Conservation (phyloP, 2,113 vertebrate species). For the Psittacula cyanocephala region DNA sequence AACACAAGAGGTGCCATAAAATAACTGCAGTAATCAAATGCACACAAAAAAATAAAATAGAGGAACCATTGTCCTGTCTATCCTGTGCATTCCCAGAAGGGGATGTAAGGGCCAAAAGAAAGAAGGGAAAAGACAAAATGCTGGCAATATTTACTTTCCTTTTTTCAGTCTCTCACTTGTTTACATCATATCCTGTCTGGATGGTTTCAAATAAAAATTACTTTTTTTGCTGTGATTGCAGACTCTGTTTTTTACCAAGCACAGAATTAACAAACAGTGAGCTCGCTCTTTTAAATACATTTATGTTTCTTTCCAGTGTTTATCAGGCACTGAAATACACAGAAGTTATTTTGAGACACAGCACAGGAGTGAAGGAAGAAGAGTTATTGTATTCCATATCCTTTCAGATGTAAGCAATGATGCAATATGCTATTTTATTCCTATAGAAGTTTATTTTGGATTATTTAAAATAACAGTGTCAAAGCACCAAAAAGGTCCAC, state of each 20-base stretch:
- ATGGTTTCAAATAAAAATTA: not conserved
- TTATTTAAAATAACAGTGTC: not conserved
- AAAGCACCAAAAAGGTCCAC: not conserved
- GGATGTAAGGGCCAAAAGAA: not conserved
- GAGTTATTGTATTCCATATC: not conserved
- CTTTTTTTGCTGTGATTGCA: not conserved
- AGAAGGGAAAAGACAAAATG: not conserved
- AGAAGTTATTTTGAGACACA: not conserved
- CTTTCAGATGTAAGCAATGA: not conserved
- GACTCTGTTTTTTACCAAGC: not conserved
- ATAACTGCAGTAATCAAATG: not conserved
- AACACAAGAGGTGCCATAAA: not conserved
- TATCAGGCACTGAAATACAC: not conserved
- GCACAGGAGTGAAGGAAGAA: not conserved
- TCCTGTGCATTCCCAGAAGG: not conserved
- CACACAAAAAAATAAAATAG: not conserved
- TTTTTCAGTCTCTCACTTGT: not conserved
- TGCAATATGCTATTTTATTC: not conserved
- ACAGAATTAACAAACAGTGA: not conserved
- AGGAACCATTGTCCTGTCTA: not conserved
- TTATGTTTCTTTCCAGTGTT: not conserved
- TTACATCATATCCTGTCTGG: not conserved
- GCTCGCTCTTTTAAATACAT: not conserved
- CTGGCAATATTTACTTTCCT: not conserved
- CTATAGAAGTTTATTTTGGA: not conserved